Conservation (phyloP, 2,888 invertebrate species). For the Spatulosminthurus flaviceps region DNA sequence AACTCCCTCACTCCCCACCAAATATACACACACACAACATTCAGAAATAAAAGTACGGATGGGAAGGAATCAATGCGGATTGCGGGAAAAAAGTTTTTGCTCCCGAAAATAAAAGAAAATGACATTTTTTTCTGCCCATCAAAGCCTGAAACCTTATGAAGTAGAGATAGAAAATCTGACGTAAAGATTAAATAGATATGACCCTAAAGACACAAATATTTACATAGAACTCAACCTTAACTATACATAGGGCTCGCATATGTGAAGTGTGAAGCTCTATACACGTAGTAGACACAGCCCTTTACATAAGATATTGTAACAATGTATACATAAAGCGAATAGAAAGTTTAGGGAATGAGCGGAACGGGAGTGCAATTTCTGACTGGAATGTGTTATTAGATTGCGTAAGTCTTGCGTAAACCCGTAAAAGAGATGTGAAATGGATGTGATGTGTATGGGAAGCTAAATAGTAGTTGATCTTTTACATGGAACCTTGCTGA, state of each 20-base stretch:
- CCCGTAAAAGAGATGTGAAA: background rate
- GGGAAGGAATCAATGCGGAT: background rate
- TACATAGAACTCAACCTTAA: too few species aligned
- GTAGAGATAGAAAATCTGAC: background rate
- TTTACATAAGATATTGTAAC: too few species aligned
- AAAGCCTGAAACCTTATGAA: too few species aligned
- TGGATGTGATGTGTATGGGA: slow-evolving; percentile 18
- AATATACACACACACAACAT: slow-evolving; percentile 1
- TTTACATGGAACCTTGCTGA: background rate
- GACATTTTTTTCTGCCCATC: background rate
- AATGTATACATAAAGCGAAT: too few species aligned
- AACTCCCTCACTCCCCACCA: background rate
- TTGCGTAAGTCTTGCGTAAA: slow-evolving; percentile 18
- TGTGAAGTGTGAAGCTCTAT: too few species aligned
- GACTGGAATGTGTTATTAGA: slow-evolving; percentile 8
- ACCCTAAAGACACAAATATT: too few species aligned
- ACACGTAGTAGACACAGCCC: too few species aligned
- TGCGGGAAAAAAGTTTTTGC: background rate
- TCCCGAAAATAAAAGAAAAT: background rate
- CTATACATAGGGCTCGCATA: background rate
- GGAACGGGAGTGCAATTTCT: slow-evolving; percentile 1
- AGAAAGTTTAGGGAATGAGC: background rate
- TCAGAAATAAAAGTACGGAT: background rate
- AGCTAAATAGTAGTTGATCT: slow-evolving; percentile 8
- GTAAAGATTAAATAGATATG: too few species aligned